phyloP scores from a whole-genome alignment of 2,888 invertebrate genomes.

The Hartigia nigra region DNA sequence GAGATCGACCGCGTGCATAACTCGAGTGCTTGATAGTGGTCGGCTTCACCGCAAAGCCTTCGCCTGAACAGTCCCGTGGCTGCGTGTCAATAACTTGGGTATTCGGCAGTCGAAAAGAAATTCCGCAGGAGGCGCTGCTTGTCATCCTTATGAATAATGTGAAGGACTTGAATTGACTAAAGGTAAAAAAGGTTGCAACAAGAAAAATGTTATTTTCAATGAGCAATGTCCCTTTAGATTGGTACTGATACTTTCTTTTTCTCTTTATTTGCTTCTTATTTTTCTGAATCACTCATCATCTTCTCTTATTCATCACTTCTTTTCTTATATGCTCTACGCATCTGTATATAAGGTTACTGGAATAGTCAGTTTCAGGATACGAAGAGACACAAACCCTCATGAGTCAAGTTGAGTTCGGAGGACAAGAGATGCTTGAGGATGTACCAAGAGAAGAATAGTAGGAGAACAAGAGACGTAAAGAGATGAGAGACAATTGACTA shows the following conservation, averaged over 20 bases:
- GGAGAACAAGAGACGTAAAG: neutral
- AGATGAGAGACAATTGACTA: neutral
- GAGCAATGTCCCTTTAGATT: neutral
- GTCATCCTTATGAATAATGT: neutral
- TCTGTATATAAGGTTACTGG: neutral
- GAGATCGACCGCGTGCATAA: constrained; percentile 43
- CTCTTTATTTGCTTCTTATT: constrained; percentile 16
- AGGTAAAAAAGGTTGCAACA: neutral
- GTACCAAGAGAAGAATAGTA: neutral
- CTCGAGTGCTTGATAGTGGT: constrained; percentile 44
- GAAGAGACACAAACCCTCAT: neutral
- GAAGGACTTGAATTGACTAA: neutral
- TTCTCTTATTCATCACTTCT: constrained; percentile 20
- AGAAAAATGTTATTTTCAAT: neutral
- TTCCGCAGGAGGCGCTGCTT: neutral
- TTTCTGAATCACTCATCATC: constrained; percentile 12
- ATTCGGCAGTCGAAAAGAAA: neutral
- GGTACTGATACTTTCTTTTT: constrained; percentile 10
- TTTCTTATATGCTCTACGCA: constrained; percentile 14
- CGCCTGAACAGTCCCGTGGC: constrained; percentile 23
- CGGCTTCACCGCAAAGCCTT: constrained; percentile 44
- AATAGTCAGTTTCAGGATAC: neutral
- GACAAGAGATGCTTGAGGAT: neutral
- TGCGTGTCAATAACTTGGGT: neutral
- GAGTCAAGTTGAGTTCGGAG: neutral